These are phyloP conservation scores for Pogoniulus pusillus DNA, from an alignment of 2,797 vertebrate genomes.

Conservation along the genomic window DNA sequence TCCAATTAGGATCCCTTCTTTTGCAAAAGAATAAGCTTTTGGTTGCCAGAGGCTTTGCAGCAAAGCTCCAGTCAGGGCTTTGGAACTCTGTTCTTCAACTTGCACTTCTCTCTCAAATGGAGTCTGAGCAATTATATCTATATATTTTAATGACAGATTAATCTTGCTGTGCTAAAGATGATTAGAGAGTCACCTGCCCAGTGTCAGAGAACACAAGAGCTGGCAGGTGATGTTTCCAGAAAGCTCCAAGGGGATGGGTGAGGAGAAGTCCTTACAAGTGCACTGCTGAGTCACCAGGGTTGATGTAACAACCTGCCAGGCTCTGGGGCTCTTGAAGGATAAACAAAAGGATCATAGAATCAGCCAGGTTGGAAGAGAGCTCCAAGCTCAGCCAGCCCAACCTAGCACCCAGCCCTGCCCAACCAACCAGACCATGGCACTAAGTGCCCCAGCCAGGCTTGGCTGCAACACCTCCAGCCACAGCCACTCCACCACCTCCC, in stretches of 20 bases:
- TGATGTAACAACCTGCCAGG: background rate
- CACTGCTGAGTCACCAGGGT: background rate
- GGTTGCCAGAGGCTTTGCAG: constrained; percentile 70
- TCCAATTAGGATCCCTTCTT: constrained; percentile 75
- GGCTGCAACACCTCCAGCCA: too few relatives aligned
- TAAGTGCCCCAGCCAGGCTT: too few relatives aligned
- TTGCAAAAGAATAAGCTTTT: constrained; percentile 75
- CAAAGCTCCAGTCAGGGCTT: constrained; percentile 42
- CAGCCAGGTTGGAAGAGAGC: too few relatives aligned
- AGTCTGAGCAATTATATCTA: constrained; percentile 66
- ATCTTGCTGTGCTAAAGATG: constrained; percentile 38
- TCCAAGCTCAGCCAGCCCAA: too few relatives aligned
- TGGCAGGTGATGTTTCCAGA: background rate
- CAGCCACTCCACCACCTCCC: too few relatives aligned
- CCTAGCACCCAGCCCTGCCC: too few relatives aligned
- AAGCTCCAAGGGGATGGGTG: background rate
- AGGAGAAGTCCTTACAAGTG: background rate
- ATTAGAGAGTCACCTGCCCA: constrained; percentile 31
- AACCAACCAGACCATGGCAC: too few relatives aligned
- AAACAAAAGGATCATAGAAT: too few relatives aligned
- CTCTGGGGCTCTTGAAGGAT: background rate
- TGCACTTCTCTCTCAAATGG: constrained; percentile 58
- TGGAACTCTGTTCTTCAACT: constrained; percentile 45
- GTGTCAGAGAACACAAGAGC: background rate
- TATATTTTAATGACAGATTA: constrained; percentile 71